Conservation (phyloP, 2,888 invertebrate genomes). For the Eretmocerus hayati region DNA sequence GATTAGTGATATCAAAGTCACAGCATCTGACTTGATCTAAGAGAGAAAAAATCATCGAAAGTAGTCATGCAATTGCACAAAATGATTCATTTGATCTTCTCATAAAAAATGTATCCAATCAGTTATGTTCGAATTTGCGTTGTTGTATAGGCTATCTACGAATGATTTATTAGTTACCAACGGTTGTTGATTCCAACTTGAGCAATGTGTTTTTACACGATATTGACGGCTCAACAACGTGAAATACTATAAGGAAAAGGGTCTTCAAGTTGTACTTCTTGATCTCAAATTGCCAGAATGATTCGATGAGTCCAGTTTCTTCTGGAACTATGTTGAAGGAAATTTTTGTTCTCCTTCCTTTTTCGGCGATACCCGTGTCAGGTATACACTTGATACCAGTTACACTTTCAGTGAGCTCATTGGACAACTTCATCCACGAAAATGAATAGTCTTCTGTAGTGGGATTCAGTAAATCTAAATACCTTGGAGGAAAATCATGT, state of each 20-base stretch:
- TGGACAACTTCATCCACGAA: slow-evolving; percentile 52
- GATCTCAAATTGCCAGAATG: slow-evolving; percentile 60
- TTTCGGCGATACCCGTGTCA: slow-evolving; percentile 54
- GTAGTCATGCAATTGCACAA: no score
- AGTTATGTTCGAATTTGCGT: neutral
- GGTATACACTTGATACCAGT: slow-evolving; percentile 53
- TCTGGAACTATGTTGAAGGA: slow-evolving; percentile 60
- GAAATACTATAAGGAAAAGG: slow-evolving; percentile 57
- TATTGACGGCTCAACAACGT: slow-evolving; percentile 9
- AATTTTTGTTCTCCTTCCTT: slow-evolving; percentile 55
- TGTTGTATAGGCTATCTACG: no score
- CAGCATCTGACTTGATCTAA: slow-evolving; percentile 45
- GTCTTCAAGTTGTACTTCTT: slow-evolving; percentile 52
- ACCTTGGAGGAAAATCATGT: slow-evolving; percentile 47
- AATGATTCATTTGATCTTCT: neutral
- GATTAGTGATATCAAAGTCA: slow-evolving; percentile 50
- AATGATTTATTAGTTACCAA: slow-evolving; percentile 6
- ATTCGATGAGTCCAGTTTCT: slow-evolving; percentile 58
- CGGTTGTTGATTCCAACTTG: slow-evolving; percentile 1
- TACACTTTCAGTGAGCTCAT: slow-evolving; percentile 41
- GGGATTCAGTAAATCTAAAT: slow-evolving; percentile 61
- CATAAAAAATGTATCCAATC: neutral
- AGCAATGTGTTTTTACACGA: neutral
- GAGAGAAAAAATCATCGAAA: no score
- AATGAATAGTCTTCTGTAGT: slow-evolving; percentile 56